Evolutionary conservation across 2,797 vertebrate genomes (phyloP), one percentile per base, ranked within the genome.

Genomic region (Tangara arthus): DNA sequence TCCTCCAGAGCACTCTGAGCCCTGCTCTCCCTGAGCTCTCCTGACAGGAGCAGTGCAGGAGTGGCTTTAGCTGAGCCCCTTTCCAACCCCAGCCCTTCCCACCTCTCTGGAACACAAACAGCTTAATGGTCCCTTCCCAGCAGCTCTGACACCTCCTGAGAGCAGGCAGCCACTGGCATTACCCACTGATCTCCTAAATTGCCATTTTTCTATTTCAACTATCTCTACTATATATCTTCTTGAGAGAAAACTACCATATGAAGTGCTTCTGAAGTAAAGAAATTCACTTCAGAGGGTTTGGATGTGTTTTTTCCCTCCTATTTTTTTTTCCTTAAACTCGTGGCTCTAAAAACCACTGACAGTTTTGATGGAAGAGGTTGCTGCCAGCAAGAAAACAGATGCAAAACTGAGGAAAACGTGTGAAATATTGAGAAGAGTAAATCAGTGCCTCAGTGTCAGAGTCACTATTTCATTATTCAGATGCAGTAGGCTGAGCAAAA

Each of bases 381-480:
- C 91, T 96, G 91, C 92, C 92, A 94, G 91, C 85, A 88, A 91
- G 70, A 91, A 96, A 97, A 96, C 91, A 96, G 91, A 96, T 95
- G 95, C 96, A 97, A 96, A 96, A 95, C 60, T 86, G 92, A 83
- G 79, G 82, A 93, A 97, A 97, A 96, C 1, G 23, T 91, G 89
- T 86, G 92, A 95, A 94, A 92, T 88, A 92, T 20, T 81, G 92
- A 91, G 92, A 94, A 61, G 63, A 95, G 92, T 96, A 96, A 97
- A 95, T 94, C 95, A 93, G 55, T 8, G 6, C 80, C 81, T 91
- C 69, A 28, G 82, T 89, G 89, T 94, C 91, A 94, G 78, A 95
- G 87, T 76, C 87, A 56, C 87, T 93, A 37, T 92, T 95, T 95
- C 94, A 93, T 97, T 96, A 97, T 94, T 95, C 94, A 95, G 93